Base-by-base conservation (phyloP, 2,797 vertebrate species). In the Garrulus glandarius region DNA sequence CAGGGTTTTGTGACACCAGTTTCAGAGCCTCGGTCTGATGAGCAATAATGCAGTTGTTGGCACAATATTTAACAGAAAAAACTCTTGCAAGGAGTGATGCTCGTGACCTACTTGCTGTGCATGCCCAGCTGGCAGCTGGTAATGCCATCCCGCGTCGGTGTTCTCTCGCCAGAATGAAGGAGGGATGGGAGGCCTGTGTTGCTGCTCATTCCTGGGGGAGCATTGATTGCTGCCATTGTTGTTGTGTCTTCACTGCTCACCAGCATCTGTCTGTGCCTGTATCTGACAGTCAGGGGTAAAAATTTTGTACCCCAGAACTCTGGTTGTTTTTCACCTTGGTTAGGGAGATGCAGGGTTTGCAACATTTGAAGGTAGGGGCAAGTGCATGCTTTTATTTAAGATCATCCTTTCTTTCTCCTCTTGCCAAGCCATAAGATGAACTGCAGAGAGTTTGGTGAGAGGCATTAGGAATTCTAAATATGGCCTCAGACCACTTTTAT, bases 51-150 rank as follows among this genome's bases (percentile, higher is more conserved):
- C 88, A 71, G 68, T 82, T 15, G 0, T 76, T 92, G 90, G 75
- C 84, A 89, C 56, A 63, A 43, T 76, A 61, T 68, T 89, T 61
- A 93, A 64, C 60, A 70, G 79, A 67, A 46, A 64, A 65, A 79
- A 87, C 83, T 76, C 86, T 55, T 84, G 70, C 60, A 41, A 93
- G 68, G 68, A 95, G 60, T 49, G 88, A 64, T 93, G 90, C 84
- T 95, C 84, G 94, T 97, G 95, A 94, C 95, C 93, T 95, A 53
- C 93, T 94, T 96, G 95, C 84, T 91, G 55, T 29, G n/a, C 5
- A 1, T 93, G 87, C 91, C 88, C 91, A 93, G 90, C 90, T 90
- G 95, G 92, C 90, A 94, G 89, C 75, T 20, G 0, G 67, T 84
- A 27, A 37, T 84, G 78, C 86, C 96, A 71, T 86, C 92, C 53